Conservation (phyloP, 1,140 invertebrate genomes). For the Drosophila mojavensis region DNA sequence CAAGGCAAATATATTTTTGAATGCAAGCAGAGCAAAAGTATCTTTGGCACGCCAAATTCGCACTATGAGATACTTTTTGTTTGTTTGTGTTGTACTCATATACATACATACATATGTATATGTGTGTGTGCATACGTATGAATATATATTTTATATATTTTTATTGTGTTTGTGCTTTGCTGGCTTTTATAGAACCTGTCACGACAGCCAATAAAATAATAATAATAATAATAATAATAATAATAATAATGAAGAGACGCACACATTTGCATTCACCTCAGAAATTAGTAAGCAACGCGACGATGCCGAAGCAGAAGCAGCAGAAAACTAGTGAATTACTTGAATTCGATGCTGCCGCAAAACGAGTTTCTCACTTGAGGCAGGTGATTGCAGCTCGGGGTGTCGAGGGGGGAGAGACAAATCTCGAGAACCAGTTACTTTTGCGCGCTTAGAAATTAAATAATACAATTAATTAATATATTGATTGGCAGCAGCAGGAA, state of each 20-base stretch:
- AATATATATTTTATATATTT: slow-evolving; percentile 2
- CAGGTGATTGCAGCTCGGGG: not conserved
- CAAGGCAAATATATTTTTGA: slow-evolving; percentile 40
- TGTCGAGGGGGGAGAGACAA: slow-evolving; percentile 9
- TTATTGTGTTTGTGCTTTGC: slow-evolving; percentile 10
- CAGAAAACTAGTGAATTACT: slow-evolving; percentile 63
- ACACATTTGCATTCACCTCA: slow-evolving; percentile 73
- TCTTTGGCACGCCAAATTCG: slow-evolving; percentile 22
- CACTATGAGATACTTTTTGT: slow-evolving; percentile 50
- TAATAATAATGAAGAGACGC: slow-evolving; percentile 47
- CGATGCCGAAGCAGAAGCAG: slow-evolving; percentile 1
- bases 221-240: slow-evolving; percentile 36
- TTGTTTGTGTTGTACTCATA: not conserved
- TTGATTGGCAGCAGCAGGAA: slow-evolving; percentile 46
- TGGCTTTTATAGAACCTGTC: slow-evolving; percentile 63
- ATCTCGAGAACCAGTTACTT: slow-evolving; percentile 64
- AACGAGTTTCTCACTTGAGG: slow-evolving; percentile 51
- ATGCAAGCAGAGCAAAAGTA: slow-evolving; percentile 18
- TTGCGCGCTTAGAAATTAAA: slow-evolving; percentile 70
- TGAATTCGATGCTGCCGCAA: slow-evolving; percentile 34
- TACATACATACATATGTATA: no score
- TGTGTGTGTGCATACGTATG: not conserved
- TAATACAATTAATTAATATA: slow-evolving; percentile 68
- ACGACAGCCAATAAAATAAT: slow-evolving; percentile 12
- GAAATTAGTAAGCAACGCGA: slow-evolving; percentile 59